A percentile compares a stretch with the other conserved stretches of the same genome.
These are phyloP conservation scores for Eudasyphora cyanicolor DNA, from an alignment of 2,888 invertebrate species.

Conservation along the genomic window DNA sequence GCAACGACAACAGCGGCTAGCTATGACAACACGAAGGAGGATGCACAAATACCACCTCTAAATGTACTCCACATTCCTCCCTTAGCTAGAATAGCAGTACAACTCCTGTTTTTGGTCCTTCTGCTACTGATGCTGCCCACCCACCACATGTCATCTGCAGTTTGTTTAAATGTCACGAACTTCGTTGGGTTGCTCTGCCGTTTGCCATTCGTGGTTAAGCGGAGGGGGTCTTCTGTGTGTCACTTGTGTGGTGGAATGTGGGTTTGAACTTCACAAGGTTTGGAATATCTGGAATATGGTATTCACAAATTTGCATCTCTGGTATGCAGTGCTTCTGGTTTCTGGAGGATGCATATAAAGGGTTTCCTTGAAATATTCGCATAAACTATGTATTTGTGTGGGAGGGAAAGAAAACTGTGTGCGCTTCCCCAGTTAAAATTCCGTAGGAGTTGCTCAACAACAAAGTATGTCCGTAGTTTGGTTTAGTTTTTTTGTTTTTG, in stretches of 20 bases:
- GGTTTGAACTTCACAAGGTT: background rate
- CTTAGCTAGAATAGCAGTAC: background rate
- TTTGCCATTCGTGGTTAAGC: background rate
- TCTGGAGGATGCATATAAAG: background rate
- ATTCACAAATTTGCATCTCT: background rate
- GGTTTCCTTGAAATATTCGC: background rate
- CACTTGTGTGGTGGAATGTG: background rate
- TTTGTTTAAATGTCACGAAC: slow-evolving; percentile 6
- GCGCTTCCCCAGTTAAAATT: background rate
- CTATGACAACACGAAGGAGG: background rate
- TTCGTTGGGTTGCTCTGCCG: background rate
- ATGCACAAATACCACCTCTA: background rate
- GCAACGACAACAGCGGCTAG: background rate
- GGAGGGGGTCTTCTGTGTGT: background rate
- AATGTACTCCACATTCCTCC: background rate
- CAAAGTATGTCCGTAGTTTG: background rate
- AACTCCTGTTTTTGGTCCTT: background rate
- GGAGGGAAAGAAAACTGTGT: background rate
- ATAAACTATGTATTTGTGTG: background rate
- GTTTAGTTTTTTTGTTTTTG: background rate
- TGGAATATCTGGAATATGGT: background rate
- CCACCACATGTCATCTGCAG: background rate
- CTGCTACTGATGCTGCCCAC: background rate
- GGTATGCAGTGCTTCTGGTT: background rate
- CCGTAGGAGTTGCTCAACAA: background rate